phyloP scores from a whole-genome alignment of 2,888 invertebrate genomes.

The Chirona hameri region DNA sequence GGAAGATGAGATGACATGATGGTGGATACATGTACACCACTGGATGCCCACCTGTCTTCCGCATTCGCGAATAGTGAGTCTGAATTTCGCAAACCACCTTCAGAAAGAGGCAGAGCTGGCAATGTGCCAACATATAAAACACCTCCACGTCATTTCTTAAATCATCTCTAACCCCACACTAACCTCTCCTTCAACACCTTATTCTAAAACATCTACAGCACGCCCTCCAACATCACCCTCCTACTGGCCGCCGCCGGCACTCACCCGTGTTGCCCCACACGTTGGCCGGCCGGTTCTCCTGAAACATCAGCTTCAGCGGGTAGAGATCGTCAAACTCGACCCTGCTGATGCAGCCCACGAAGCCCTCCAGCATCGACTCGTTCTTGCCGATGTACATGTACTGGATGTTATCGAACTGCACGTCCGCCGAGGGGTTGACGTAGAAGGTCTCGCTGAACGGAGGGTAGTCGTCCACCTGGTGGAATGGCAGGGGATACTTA shows the following conservation, averaged over 20 bases:
- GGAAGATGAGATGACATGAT: too few relatives aligned
- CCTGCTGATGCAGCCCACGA: constrained; percentile 87
- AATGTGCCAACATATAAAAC: too few relatives aligned
- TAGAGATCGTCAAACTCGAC: constrained; percentile 97
- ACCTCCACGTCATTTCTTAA: too few relatives aligned
- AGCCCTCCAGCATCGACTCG: constrained; percentile 83
- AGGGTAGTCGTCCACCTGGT: constrained; percentile 79
- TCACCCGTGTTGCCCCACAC: constrained; percentile 52
- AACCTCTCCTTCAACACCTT: neutral
- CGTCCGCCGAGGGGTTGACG: constrained; percentile 88
- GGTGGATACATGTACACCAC: neutral
- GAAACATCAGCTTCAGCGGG: constrained; percentile 90
- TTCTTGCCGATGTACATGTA: constrained; percentile 95
- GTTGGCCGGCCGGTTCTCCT: constrained; percentile 84
- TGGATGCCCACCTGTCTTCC: neutral
- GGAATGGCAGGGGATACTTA: neutral
- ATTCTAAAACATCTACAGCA: too few relatives aligned
- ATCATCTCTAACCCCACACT: too few relatives aligned
- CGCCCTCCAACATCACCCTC: too few relatives aligned
- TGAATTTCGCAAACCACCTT: too few relatives aligned
- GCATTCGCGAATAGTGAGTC: neutral
- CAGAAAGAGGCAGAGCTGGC: too few relatives aligned
- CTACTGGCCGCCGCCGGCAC: neutral
- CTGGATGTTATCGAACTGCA: constrained; percentile 94
- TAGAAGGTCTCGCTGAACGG: constrained; percentile 74